These are phyloP conservation scores for Grallaria varia DNA, from an alignment of 2,113 vertebrate genomes.

Conservation along the genomic window DNA sequence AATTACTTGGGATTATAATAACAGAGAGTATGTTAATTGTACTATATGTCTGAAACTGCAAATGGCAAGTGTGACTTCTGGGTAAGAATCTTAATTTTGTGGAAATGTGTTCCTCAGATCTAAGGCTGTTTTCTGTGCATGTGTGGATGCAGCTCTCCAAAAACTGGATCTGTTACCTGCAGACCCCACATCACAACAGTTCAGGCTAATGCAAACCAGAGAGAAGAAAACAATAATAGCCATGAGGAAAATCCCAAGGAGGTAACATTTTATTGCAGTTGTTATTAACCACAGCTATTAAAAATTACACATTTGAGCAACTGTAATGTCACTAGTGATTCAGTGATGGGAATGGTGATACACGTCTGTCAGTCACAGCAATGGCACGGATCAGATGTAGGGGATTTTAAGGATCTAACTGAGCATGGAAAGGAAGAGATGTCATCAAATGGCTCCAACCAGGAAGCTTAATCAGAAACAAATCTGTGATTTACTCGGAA, in stretches of 20 bases:
- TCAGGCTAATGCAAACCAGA: not conserved
- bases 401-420: not conserved
- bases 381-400: not conserved
- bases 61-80: not conserved
- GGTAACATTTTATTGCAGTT: not conserved
- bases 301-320: not conserved
- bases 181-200: not conserved
- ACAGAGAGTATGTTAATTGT: not conserved
- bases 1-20: not conserved
- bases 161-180: not conserved
- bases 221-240: not conserved
- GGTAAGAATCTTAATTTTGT: not conserved
- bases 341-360: not conserved
- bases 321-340: not conserved
- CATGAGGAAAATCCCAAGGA: not conserved
- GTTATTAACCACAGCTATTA: not conserved
- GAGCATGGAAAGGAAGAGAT: slow-evolving; percentile 11
- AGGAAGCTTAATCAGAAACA: slow-evolving; percentile 39
- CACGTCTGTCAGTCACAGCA: not conserved
- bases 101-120: not conserved
- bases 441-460: not conserved
- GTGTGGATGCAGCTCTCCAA: not conserved
- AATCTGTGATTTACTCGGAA: slow-evolving; percentile 23
- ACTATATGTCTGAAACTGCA: not conserved
- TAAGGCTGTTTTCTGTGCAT: not conserved